Conservation (phyloP, 1,140 invertebrate genomes). For the Aphelenchoides avenae region DNA sequence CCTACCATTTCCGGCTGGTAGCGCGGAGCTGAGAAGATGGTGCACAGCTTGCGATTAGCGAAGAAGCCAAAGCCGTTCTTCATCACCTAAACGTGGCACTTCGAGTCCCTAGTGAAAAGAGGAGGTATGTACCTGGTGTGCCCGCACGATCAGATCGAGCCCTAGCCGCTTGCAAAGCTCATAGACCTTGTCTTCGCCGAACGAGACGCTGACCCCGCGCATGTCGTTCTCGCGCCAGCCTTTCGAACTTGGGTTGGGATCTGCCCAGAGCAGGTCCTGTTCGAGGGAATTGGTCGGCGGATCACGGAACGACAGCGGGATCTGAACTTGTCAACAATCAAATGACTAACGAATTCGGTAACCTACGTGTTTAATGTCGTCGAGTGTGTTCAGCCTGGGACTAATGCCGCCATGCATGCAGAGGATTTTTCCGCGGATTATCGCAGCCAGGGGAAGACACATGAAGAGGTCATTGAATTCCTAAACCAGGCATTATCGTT, state of each 20-base stretch:
- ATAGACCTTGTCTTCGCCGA: constrained; percentile 22
- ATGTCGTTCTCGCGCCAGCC: constrained; percentile 65
- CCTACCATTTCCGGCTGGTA: constrained; percentile 65
- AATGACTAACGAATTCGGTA: background rate
- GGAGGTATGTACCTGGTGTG: constrained; percentile 50
- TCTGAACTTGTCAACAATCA: background rate
- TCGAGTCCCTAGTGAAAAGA: background rate
- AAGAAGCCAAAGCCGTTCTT: constrained; percentile 98
- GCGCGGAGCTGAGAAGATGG: constrained; percentile 75
- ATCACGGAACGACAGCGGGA: too few species aligned
- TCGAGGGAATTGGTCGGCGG: constrained; percentile 66
- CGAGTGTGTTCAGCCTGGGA: constrained; percentile 68
- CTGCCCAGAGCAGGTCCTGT: constrained; percentile 97
- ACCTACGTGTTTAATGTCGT: constrained; percentile 46
- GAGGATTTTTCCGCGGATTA: constrained; percentile 68
- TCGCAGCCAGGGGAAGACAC: constrained; percentile 67
- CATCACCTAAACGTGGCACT: constrained; percentile 69
- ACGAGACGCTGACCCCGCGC: constrained; percentile 61
- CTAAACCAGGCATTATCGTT: too few species aligned
- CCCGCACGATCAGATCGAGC: constrained; percentile 20
- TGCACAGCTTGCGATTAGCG: constrained; percentile 78
- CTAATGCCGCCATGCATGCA: constrained; percentile 73
- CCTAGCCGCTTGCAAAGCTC: constrained; percentile 7
- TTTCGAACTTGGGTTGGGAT: constrained; percentile 67
- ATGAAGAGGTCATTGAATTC: constrained; percentile 63